Evolutionary conservation across 2,797 vertebrate genomes (phyloP).

Genomic region (Crenuchus spilurus): DNA sequence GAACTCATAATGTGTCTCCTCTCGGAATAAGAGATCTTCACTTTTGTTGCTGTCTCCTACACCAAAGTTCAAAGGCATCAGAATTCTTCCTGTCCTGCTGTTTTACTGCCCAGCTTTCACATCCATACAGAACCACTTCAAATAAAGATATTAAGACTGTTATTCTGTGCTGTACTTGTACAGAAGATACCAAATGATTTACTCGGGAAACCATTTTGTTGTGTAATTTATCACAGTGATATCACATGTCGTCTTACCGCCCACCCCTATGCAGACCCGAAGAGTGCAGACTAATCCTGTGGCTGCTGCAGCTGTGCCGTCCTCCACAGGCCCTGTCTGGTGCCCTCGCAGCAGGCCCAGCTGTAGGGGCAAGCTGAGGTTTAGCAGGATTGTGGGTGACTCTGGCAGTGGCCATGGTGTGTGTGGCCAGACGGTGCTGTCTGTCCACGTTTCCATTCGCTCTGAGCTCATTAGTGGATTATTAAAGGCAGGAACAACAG

Average conservation of each 20-base stretch:
- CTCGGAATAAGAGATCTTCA: too few species aligned
- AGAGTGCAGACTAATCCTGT: constrained; percentile 29
- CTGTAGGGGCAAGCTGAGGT: neutral
- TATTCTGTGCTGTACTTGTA: too few species aligned
- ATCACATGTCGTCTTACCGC: neutral
- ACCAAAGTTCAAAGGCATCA: too few species aligned
- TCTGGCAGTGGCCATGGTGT: neutral
- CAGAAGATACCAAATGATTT: too few species aligned
- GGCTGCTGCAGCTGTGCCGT: constrained; percentile 26
- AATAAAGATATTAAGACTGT: too few species aligned
- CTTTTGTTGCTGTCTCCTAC: too few species aligned
- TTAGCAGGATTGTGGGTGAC: neutral
- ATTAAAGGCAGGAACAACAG: constrained; percentile 54
- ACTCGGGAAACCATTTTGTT: too few species aligned
- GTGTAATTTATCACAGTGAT: neutral
- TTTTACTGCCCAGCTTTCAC: too few species aligned
- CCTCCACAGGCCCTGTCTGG: constrained; percentile 12
- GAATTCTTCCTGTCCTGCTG: too few species aligned
- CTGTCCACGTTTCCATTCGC: constrained; percentile 60
- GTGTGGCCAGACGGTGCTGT: constrained; percentile 59
- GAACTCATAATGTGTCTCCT: too few species aligned
- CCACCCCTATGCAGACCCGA: neutral
- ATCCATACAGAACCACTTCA: too few species aligned
- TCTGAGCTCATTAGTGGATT: constrained; percentile 77
- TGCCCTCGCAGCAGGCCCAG: constrained; percentile 17